Percentiles rank a stretch among this genome's conserved stretches.
These are phyloP conservation scores for Xestia c-nigrum DNA, from an alignment of 2,888 invertebrate species.

Conservation along the genomic window DNA sequence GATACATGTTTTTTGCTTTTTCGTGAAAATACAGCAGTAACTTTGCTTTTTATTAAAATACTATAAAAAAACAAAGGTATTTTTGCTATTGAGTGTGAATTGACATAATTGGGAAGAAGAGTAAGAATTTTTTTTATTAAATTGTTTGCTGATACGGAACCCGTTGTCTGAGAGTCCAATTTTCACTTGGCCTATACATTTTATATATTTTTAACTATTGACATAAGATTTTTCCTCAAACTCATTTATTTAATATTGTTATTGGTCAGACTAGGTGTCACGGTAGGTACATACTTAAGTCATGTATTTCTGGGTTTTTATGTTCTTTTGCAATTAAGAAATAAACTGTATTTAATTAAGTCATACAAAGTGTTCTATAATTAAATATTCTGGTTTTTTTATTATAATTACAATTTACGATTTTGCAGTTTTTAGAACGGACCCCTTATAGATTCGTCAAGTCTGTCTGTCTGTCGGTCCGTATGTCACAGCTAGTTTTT, in stretches of 20 bases:
- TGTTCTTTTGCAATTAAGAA: not conserved
- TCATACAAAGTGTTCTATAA: not conserved
- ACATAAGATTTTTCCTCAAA: not conserved
- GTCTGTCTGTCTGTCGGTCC: too few species aligned
- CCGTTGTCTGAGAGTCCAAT: not conserved
- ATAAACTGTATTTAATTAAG: not conserved
- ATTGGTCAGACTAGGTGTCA: not conserved
- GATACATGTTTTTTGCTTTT: too few species aligned
- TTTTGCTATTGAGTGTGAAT: not conserved
- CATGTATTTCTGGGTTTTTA: not conserved
- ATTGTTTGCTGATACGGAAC: not conserved
- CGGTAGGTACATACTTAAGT: not conserved
- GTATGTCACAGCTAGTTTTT: too few species aligned
- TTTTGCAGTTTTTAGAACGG: not conserved
- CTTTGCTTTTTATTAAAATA: not conserved
- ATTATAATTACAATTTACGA: too few species aligned
- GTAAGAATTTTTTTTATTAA: not conserved
- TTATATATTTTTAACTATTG: not conserved
- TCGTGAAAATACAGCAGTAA: too few species aligned
- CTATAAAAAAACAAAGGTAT: not conserved
- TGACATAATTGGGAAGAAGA: not conserved
- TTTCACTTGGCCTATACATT: not conserved
- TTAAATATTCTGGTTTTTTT: too few species aligned
- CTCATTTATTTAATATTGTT: not conserved
- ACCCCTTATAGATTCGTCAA: too few species aligned